Evolutionary conservation across 2,113 vertebrate genomes (phyloP).

Genomic region (sheep (Ovis aries)): ARS-UI_Ramb_v3.0 NC_056056.1:183381501-183382000

Average conservation of each 20-base stretch:
- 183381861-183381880: neutral
- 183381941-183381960: neutral
- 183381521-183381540: neutral
- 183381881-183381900: neutral
- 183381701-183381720: neutral
- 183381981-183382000: neutral
- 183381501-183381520: neutral
- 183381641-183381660: neutral
- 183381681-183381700: neutral
- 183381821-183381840: neutral
- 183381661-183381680: neutral
- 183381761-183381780: neutral
- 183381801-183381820: neutral
- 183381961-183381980: neutral
- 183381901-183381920: neutral
- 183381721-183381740: neutral
- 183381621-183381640: neutral
- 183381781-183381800: neutral
- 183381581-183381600: neutral
- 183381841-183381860: neutral
- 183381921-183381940: neutral
- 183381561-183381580: neutral
- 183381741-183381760: neutral
- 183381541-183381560: neutral
- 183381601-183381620: neutral